Evolutionary conservation across 2,888 invertebrate genomes (phyloP), one percentile per base, ranked within the genome.

Genomic region (Microplitis manilae): DNA sequence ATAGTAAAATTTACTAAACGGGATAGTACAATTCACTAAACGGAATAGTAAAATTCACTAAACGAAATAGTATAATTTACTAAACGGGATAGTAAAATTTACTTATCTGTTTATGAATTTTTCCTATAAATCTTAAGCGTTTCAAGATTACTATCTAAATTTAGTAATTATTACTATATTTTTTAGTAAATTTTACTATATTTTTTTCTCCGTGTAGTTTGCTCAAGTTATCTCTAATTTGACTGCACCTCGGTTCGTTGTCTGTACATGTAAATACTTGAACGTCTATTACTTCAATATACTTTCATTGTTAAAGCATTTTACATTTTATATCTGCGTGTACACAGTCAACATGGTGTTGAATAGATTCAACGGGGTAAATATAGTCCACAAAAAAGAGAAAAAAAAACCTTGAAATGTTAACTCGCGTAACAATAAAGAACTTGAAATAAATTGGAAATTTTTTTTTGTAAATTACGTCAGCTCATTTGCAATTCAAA

Each of bases 401-500:
- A 17, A 17, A 50, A 50, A 50, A 50, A 50, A 50, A 50, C 50
- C 8, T 50, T 62, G 4, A 20, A 62, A 62, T 17, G n/a, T 20
- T 62, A 62, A 62, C 62, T 17, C 20, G 20, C 62, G 62, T 62
- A 62, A 62, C 62, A 62, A 20, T 20, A 20, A 15, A 62, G 7
- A 20, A 20, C 20, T 62, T 62, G 62, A 62, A 62, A n/a, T 62
- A 17, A 50, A 62, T 62, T 20, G 15, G 2, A 62, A 8, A 50
- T 5, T 50, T 50, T 50, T 50, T 50, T 50, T 50, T 50, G 7
- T 8, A 50, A 13, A 8, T 8, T 15, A 20, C 62, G 6, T 62
- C 62, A 62, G 62, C 15, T 62, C 20, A 62, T 62, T 62, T 62
- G 6, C 15, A 62, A 17, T n/a, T 62, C 20, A 62, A 62, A 62